phyloP scores from a whole-genome alignment of 2,797 vertebrate species.

The Pteropus rufus region DNA sequence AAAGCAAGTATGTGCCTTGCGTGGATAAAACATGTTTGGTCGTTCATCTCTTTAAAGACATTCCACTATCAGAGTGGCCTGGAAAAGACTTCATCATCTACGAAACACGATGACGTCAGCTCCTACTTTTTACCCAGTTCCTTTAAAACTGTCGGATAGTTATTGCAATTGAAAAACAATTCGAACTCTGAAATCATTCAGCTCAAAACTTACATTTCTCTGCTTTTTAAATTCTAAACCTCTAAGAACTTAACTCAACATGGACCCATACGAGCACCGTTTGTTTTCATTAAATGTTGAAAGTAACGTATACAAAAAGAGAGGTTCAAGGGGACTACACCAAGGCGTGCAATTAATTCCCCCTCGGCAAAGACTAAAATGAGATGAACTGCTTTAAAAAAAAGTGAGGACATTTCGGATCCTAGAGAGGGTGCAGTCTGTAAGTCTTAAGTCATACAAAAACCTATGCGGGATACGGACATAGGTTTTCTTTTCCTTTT shows the following conservation, averaged over 20 bases:
- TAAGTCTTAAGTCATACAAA: not conserved
- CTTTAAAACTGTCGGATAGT: not conserved
- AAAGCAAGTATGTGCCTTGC: not conserved
- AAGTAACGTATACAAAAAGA: not conserved
- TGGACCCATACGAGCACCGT: not conserved
- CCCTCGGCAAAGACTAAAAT: not conserved
- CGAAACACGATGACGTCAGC: not conserved
- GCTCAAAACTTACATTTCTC: not conserved
- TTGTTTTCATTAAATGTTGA: not conserved
- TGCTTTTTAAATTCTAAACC: conserved; percentile 33
- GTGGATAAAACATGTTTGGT: not conserved
- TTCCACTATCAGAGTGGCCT: not conserved
- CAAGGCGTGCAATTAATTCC: not conserved
- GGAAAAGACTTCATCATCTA: not conserved
- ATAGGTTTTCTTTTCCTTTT: conserved; percentile 34
- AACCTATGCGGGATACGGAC: not conserved
- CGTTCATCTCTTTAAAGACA: not conserved
- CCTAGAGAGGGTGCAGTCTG: not conserved
- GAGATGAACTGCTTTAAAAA: not conserved
- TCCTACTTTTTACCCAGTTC: not conserved
- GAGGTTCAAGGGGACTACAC: not conserved
- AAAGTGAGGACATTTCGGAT: not conserved
- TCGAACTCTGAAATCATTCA: not conserved
- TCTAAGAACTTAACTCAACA: not conserved
- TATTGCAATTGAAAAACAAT: conserved; percentile 18